Evolutionary conservation across 2,888 invertebrate genomes (phyloP).

Genomic region (Troides oblongomaculatus): DNA sequence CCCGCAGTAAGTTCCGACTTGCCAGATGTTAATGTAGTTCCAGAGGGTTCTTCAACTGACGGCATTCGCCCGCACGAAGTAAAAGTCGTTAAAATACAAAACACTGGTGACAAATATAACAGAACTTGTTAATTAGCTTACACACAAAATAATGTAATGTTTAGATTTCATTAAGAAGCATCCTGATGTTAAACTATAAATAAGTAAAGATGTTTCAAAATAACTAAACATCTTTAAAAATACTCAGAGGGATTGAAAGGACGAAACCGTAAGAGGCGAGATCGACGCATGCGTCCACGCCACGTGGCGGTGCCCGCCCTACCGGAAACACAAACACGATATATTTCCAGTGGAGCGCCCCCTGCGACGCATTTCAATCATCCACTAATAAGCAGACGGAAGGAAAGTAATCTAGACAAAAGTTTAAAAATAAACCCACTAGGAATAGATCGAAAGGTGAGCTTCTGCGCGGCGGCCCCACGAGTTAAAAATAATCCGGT

Average conservation of each 20-base stretch:
- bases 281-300: constrained; percentile 41
- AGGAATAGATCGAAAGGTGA: constrained; percentile 78
- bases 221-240: constrained; percentile 16
- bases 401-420: constrained; percentile 79
- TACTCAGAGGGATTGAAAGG: constrained; percentile 11
- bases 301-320: constrained; percentile 43
- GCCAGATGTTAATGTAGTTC: constrained; percentile 52
- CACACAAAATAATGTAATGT: constrained; percentile 14
- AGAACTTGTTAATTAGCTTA: background rate
- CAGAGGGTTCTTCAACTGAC: constrained; percentile 30
- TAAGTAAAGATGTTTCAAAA: constrained; percentile 15
- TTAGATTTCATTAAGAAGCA: constrained; percentile 15
- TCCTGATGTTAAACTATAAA: constrained; percentile 19
- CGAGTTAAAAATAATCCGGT: constrained; percentile 65
- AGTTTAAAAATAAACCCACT: constrained; percentile 72
- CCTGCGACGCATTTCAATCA: constrained; percentile 78
- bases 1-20: constrained; percentile 51
- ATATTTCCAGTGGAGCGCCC: constrained; percentile 69
- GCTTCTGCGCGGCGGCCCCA: constrained; percentile 73
- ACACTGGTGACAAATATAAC: background rate
- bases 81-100: background rate
- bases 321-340: constrained; percentile 70
- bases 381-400: constrained; percentile 77
- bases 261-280: background rate
- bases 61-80: background rate